Evolutionary conservation across 2,113 vertebrate species (phyloP).

Genomic region (Neoarius graeffei): DNA sequence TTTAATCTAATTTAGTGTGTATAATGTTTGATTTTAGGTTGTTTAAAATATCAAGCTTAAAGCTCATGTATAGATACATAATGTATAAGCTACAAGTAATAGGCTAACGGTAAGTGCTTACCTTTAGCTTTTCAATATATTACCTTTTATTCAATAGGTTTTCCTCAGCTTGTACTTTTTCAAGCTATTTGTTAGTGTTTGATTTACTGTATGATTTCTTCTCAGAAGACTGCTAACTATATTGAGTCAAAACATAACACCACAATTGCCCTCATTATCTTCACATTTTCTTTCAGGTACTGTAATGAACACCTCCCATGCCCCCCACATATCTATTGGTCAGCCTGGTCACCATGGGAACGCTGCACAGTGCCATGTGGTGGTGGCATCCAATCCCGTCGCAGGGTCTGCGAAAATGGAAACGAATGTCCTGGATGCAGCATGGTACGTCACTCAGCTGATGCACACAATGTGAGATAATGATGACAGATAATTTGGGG

Average conservation of each 20-base stretch:
- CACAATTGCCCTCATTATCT: background rate
- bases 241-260: background rate
- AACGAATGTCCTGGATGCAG: constrained; percentile 91
- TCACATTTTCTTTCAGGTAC: constrained; percentile 75
- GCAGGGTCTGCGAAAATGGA: constrained; percentile 90
- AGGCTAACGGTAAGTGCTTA: background rate
- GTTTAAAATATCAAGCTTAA: too few species aligned
- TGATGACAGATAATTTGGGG: background rate
- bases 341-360: constrained; percentile 94
- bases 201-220: background rate
- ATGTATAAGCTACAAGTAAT: too few species aligned
- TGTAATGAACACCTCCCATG: constrained; percentile 96
- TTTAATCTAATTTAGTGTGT: background rate
- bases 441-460: constrained; percentile 71
- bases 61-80: too few species aligned
- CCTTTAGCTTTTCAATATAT: background rate
- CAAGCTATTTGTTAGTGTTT: background rate
- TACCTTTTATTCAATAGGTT: background rate
- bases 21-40: background rate
- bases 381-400: constrained; percentile 91
- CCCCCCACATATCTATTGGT: constrained; percentile 93
- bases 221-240: background rate
- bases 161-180: background rate
- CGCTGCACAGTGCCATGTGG: constrained; percentile 92
- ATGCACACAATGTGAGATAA: background rate